Base-by-base conservation (phyloP, 2,888 invertebrate species). In the Drosophila macrospina region DNA sequence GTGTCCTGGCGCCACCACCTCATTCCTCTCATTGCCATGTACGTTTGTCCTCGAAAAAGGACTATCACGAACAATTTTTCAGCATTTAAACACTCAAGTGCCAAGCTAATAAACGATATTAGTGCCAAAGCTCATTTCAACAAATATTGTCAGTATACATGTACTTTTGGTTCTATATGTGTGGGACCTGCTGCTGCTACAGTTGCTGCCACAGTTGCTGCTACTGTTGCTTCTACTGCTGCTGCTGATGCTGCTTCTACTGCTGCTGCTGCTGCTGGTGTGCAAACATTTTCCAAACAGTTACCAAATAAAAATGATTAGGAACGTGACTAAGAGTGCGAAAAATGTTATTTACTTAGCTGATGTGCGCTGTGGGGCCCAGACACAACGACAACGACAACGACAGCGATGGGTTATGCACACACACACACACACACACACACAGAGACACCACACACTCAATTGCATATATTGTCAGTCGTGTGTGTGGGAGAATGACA, bases 261-360 rank as follows among this genome's bases (percentile, higher is more conserved):
- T 47, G 11, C 68, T 37, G 4, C 57, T 60, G n/a, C 56, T 63
- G 55, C 70, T 67, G 52, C 60, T 69, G 78, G 71, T 76, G 79
- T 84, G 83, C 84, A 83, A 83, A 83, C 83, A 81, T 76, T 87
- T 83, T 81, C 78, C 84, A 86, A 80, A 81, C 81, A 87, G 88
- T 86, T 81, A 84, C 83, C 88, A 88, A 89, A 89, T 88, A 88
- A 88, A 90, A 90, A 90, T 90, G 89, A 90, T 90, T 90, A 89
- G 89, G 88, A 89, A 90, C 90, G 90, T 90, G 90, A 90, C 90
- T 90, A 90, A 90, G 90, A 88, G 89, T 89, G 86, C 86, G 86
- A 88, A 86, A 84, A 80, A 80, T 80, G 80, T 86, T 86, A 86
- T 86, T 86, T 86, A 79, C 79, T 81, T 75, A 81, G 73, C 84